Evolutionary conservation across 2,888 invertebrate species (phyloP), one percentile per base, ranked within the genome.

Genomic region (Acleris emargana): DNA sequence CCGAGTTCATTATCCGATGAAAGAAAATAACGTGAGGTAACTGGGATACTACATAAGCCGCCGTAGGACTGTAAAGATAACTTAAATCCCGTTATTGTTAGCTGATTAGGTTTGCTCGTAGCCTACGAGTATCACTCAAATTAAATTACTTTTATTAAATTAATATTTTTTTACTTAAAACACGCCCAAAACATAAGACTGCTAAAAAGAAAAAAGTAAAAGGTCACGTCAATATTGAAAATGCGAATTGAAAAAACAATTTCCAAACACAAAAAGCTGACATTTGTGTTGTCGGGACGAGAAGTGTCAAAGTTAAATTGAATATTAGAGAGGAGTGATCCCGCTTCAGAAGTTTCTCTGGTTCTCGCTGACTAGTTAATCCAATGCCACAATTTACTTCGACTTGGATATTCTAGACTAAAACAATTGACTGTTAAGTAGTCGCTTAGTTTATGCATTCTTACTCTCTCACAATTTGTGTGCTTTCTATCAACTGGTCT

Each of bases 231-330:
- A 50, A 47, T 52, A 57, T 45, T 32, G 32, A 57, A 66, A 52
- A 17, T 72, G 70, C 69, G 68, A 78, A 79, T 76, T 78, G 76
- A 75, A 74, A 25, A 77, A 84, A 79, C 77, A 77, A 81, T 81
- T 80, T 79, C 72, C 75, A 75, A 72, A 83, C 81, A 83, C 84
- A 86, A 87, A 89, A 88, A 84, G 82, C 86, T 82, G 81, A 79
- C 86, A 82, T 80, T 82, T 88, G 87, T 87, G 87, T 83, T 82
- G 84, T 86, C 81, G 81, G 86, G 83, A 84, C 78, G 83, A 80
- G 79, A 91, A 92, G 90, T 91, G 91, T 91, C 91, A 91, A 92
- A 92, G 90, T 92, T 92, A 91, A 92, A 92, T 91, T 91, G 91
- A 91, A 91, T 91, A 91, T 91, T 91, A 90, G 86, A 85, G 84